Evolutionary conservation across 2,113 vertebrate species (phyloP), one percentile per base, ranked within the genome.

Genomic region (Bostrychus sinensis): DNA sequence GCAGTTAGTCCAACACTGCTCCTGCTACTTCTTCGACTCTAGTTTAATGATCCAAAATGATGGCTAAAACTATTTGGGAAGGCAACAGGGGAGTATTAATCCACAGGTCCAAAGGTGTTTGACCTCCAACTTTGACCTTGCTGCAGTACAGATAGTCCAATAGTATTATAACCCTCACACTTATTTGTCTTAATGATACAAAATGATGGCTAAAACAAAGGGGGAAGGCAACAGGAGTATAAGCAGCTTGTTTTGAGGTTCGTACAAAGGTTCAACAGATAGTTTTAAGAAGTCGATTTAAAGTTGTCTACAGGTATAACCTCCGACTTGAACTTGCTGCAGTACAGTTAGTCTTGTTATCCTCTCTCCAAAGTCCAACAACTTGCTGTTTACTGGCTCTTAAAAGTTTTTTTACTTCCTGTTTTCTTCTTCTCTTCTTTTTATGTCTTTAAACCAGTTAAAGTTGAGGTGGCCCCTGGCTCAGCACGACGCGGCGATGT

Each of bases 401-500:
- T 39, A 62, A 32, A 11, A 0, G 1, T 62, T 13, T 51, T 36
- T 17, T 48, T 70, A 8, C 75, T 70, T 74, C 26, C 60, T 70
- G 77, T 64, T 14, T 26, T 64, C 42, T 43, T 28, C 34, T n/a
- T 55, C 37, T 57, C 20, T 46, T 56, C 37, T 54, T 62, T 54
- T 32, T 55, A 22, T 53, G 65, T 69, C 71, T 51, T 77, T 43
- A 59, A 68, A 69, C 56, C 66, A 7, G 50, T 20, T 45, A 84
- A 78, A 7, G 50, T 25, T 45, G 84, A 77, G 77, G 77, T 77
- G 55, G 72, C 56, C 86, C 17, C 84, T 42, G 73, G 78, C 83
- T 88, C 75, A 80, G 73, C 72, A 39, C 34, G 23, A 43, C 58
- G 34, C 84, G 17, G 38, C 26, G 45, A 60, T 59, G 60, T 20